Conservation (phyloP, 2,113 vertebrate species). For the Ceyx melanurus region DNA sequence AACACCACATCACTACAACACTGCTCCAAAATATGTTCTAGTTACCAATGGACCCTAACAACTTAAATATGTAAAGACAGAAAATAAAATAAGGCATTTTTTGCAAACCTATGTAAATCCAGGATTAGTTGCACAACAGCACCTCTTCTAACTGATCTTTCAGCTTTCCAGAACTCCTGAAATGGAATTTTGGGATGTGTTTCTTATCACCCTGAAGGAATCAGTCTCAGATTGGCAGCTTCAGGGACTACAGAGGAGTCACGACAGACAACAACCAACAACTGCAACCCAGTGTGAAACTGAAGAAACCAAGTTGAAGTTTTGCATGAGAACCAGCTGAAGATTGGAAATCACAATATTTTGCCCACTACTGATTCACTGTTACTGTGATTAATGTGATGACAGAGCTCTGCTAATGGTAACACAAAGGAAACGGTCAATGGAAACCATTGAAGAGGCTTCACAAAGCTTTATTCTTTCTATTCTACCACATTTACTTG, state of each 20-base stretch:
- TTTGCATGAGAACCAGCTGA: not conserved
- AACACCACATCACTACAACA: accelerated
- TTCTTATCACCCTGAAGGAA: not conserved
- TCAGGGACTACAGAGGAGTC: too few relatives aligned
- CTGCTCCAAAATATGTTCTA: not conserved
- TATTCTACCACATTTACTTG: not conserved
- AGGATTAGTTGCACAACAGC: not conserved
- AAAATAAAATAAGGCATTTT: not conserved
- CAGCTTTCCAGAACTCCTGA: not conserved
- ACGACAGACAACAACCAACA: not conserved
- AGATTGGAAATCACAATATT: not conserved
- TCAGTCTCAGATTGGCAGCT: not conserved
- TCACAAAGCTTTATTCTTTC: not conserved
- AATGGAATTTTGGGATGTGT: not conserved
- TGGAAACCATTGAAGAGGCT: not conserved
- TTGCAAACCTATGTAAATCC: not conserved
- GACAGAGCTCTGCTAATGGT: not conserved
- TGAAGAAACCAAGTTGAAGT: not conserved
- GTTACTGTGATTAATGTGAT: accelerated
- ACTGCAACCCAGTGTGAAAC: not conserved
- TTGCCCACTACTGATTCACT: too few relatives aligned
- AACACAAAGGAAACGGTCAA: not conserved
- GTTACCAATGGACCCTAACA: not conserved
- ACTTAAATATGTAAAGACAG: not conserved
- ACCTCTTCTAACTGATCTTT: not conserved